Evolutionary conservation across 2,113 vertebrate genomes (phyloP).

Genomic region (Scophthalmus maximus): DNA sequence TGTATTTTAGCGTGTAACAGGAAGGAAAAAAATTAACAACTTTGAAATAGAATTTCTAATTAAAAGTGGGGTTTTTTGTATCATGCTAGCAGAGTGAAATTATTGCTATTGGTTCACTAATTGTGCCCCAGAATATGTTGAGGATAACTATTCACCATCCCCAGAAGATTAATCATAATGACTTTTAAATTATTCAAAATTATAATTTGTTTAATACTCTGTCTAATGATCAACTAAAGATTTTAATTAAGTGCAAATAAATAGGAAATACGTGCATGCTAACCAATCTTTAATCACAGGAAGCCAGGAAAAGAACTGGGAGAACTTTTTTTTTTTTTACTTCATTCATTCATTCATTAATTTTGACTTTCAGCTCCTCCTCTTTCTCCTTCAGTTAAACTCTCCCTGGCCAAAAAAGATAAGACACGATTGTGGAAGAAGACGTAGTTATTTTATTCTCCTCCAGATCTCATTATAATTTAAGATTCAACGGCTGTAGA

Average conservation of each 20-base stretch:
- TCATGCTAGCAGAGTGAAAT: not conserved
- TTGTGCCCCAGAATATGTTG: not conserved
- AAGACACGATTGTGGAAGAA: not conserved
- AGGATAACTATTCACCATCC: not conserved
- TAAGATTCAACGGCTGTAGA: conserved; percentile 35
- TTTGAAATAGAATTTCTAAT: too few relatives aligned
- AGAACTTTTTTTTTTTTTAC: not conserved
- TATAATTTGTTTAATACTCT: not conserved
- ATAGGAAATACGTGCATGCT: too few relatives aligned
- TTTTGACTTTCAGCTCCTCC: too few relatives aligned
- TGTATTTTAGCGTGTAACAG: too few relatives aligned
- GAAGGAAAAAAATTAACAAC: too few relatives aligned
- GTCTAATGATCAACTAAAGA: not conserved
- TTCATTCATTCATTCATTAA: too few relatives aligned
- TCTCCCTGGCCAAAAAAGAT: not conserved
- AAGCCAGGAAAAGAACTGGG: not conserved
- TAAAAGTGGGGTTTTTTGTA: too few relatives aligned
- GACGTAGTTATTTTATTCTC: not conserved
- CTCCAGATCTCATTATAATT: conserved; percentile 20
- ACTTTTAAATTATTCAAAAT: not conserved
- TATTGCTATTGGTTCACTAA: not conserved
- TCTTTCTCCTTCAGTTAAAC: not conserved
- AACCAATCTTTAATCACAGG: not conserved
- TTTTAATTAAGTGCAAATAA: too few relatives aligned
- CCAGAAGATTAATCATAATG: not conserved